Evolutionary conservation across 2,797 vertebrate genomes (phyloP).

Genomic region (Ceyx erithaca): DNA sequence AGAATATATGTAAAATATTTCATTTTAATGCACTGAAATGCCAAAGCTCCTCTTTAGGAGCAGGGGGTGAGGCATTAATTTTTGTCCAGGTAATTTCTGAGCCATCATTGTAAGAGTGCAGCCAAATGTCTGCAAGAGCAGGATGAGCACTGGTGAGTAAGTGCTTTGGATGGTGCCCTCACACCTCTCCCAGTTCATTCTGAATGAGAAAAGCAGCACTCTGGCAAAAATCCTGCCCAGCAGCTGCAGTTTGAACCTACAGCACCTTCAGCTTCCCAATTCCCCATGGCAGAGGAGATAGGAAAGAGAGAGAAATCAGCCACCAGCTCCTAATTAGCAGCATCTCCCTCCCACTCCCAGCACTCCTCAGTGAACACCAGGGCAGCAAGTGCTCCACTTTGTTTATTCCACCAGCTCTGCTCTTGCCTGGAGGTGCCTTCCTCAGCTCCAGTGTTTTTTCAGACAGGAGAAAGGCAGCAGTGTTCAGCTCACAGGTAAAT

Average conservation of each 20-base stretch:
- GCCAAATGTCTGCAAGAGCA: neutral
- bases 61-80: neutral
- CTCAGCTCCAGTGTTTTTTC: constrained; percentile 2
- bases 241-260: neutral
- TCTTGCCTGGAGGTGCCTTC: constrained; percentile 46
- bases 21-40: neutral
- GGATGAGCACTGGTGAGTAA: neutral
- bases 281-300: neutral
- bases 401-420: neutral
- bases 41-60: neutral
- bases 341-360: neutral
- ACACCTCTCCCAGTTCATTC: neutral
- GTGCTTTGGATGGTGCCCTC: neutral
- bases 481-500: neutral
- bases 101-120: neutral
- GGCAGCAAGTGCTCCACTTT: neutral
- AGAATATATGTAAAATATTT: neutral
- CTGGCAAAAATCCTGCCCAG: neutral
- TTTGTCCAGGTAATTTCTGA: neutral
- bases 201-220: neutral
- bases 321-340: neutral
- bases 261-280: neutral
- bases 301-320: neutral
- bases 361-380: neutral
- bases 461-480: neutral